Base-by-base conservation (phyloP, 2,113 vertebrate genomes). In the Bufo gargarizans region DNA sequence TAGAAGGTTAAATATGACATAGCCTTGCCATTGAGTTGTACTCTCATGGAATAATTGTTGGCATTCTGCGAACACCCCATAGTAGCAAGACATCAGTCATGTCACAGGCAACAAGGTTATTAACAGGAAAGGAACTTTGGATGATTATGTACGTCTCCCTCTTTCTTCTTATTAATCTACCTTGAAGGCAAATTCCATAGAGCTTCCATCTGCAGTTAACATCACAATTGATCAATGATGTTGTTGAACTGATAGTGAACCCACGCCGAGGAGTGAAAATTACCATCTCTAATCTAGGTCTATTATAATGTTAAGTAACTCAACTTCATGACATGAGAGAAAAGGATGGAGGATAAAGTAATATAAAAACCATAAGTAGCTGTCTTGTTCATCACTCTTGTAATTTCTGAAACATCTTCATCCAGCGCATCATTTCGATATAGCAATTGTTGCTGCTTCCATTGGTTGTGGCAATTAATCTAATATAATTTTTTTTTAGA, bases 151-250 rank as follows among this genome's bases (percentile, higher is more conserved):
- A 78, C 74, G 90, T 85, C 90, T 88, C 81, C 71, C 56, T 81
- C 89, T 89, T 90, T 92, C 90, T 91, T 92, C 90, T 91, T 89
- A 92, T 93, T 91, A 91, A 91, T 95, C 95, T 91, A 94, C 93
- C 95, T 96, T 93, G 94, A 92, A 94, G 96, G 96, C 93, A 95
- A 96, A 97, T 96, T 96, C 95, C 95, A 94, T 89, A 4, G 85
- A 50, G 11, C 93, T 91, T 87, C 90, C 89, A 90, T 87, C 92
- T 91, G 90, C 90, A 89, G 90, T 77, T 84, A 91, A 82, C 89
- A 71, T 89, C 90, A 87, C 76, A 55, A 87, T 89, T 91, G 90
- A 91, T 90, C 92, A 90, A 63, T 92, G 87, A 90, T 69, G 88
- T 83, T 89, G 49, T 17, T 92, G 91, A 92, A 91, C 91, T 92